These are phyloP conservation scores for Nasonia giraulti DNA, from an alignment of 1,140 invertebrate species.

Conservation along the genomic window DNA sequence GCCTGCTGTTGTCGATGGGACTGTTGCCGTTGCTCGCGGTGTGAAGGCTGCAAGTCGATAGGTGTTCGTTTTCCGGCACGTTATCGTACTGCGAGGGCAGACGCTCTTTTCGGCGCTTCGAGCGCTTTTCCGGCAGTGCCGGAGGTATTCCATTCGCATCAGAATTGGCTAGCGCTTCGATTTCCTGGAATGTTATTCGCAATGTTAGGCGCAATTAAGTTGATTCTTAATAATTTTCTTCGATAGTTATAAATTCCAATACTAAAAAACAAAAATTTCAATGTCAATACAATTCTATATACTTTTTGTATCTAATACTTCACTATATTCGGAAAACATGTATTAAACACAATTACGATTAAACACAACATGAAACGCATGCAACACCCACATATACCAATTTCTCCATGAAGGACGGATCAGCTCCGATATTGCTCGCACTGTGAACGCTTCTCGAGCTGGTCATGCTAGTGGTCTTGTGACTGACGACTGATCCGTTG, in stretches of 20 bases:
- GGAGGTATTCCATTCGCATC: conserved; percentile 76
- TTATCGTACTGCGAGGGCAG: conserved; percentile 86
- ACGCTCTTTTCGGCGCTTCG: conserved; percentile 74
- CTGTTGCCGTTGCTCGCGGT: conserved; percentile 68
- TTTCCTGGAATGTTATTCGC: conserved; percentile 58
- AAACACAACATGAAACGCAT: conserved; percentile 50
- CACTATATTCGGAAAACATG: too few species aligned
- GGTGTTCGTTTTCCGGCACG: conserved; percentile 77
- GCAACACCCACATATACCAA: conserved; percentile 69
- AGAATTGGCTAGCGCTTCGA: conserved; percentile 60
- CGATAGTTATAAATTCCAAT: too few species aligned
- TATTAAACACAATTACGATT: too few species aligned
- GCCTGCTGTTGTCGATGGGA: conserved; percentile 77
- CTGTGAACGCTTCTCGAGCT: conserved; percentile 68
- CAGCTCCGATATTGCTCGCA: conserved; percentile 62
- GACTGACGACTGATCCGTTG: conserved; percentile 61
- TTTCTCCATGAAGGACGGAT: conserved; percentile 66
- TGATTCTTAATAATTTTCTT: too few species aligned
- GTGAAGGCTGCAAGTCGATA: conserved; percentile 75
- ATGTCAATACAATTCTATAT: too few species aligned
- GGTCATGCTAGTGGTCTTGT: conserved; percentile 57
- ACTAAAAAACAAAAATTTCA: too few species aligned
- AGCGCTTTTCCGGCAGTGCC: conserved; percentile 80
- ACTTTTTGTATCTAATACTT: too few species aligned
- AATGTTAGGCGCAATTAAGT: too few species aligned